Percentiles rank a stretch among this genome's conserved stretches.
Evolutionary conservation across 2,797 vertebrate genomes (phyloP).

Genomic region (Takifugu ocellatus): DNA sequence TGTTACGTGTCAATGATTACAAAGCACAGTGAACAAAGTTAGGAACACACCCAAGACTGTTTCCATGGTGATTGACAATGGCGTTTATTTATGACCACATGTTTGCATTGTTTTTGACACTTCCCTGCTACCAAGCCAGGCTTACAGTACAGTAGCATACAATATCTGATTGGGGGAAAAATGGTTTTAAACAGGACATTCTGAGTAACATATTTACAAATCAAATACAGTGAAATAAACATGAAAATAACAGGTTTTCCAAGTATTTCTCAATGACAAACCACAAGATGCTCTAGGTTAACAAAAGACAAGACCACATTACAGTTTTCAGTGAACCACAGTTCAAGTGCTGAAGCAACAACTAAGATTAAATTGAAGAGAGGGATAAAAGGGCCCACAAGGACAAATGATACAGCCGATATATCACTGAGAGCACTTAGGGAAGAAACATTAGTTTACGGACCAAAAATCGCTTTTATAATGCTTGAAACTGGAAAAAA

Average conservation of each 20-base stretch:
- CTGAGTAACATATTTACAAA: constrained; percentile 67
- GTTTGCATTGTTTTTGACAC: constrained; percentile 71
- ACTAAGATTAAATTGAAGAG: constrained; percentile 38
- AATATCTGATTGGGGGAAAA: constrained; percentile 57
- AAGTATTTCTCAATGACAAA: constrained; percentile 48
- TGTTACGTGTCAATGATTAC: no score
- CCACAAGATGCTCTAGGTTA: constrained; percentile 53
- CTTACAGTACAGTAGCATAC: constrained; percentile 69
- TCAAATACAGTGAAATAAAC: constrained; percentile 53
- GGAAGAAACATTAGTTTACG: constrained; percentile 29
- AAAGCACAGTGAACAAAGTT: not conserved
- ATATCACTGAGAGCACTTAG: constrained; percentile 11
- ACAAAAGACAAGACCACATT: constrained; percentile 50
- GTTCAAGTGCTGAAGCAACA: constrained; percentile 54
- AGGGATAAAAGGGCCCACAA: constrained; percentile 28
- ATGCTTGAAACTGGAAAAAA: constrained; percentile 31
- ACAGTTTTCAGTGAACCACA: constrained; percentile 50
- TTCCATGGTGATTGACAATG: constrained; percentile 46
- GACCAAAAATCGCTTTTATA: constrained; percentile 32
- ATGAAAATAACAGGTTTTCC: constrained; percentile 26
- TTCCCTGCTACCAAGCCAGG: constrained; percentile 69
- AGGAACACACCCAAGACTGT: constrained; percentile 13
- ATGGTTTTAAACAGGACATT: constrained; percentile 37
- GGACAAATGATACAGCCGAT: constrained; percentile 28
- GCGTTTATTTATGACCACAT: constrained; percentile 70